Conservation (phyloP, 2,888 invertebrate species). For the Dryobota labecula region DNA sequence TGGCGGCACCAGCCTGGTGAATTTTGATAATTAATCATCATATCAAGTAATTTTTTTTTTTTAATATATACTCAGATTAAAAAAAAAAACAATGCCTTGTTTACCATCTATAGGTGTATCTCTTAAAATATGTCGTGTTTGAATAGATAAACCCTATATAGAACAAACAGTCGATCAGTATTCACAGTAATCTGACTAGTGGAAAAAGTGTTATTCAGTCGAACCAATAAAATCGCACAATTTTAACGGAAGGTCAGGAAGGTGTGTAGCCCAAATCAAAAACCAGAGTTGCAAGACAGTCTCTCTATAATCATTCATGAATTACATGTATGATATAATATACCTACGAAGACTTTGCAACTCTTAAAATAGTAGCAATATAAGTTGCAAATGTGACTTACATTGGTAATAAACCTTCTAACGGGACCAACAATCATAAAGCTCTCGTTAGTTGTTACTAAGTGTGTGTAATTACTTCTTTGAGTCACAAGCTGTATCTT, state of each 20-base stretch:
- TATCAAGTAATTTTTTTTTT: too few species aligned
- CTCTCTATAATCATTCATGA: neutral
- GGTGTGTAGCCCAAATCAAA: neutral
- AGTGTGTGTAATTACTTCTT: conserved; percentile 11
- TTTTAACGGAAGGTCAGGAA: neutral
- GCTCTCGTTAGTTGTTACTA: neutral
- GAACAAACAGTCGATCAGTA: neutral
- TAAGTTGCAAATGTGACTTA: conserved; percentile 3
- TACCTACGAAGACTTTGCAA: neutral
- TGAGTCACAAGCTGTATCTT: neutral
- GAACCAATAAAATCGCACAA: neutral
- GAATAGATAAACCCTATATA: too few species aligned
- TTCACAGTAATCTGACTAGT: neutral
- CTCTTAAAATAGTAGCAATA: conserved; percentile 4
- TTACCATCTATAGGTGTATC: too few species aligned
- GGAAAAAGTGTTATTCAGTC: neutral
- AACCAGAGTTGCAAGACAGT: neutral
- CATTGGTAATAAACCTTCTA: neutral
- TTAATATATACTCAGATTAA: too few species aligned
- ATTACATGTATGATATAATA: neutral
- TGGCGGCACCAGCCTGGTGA: too few species aligned
- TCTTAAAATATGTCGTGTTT: too few species aligned
- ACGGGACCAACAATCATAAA: neutral
- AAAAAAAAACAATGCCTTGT: too few species aligned
- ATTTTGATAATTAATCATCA: too few species aligned